These are phyloP conservation scores for human DNA, from an alignment of 2,113 vertebrate species.

Conservation along the genomic window GRCh38 chr5:170319001-170319500, in stretches of 20 bases:
- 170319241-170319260: neutral
- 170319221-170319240: neutral
- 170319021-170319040: neutral
- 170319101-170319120: neutral
- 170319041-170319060: neutral
- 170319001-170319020: neutral
- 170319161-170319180: neutral
- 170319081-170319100: neutral
- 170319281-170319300: neutral
- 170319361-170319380: neutral
- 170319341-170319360: neutral
- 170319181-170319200: neutral
- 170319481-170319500: neutral
- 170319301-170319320: neutral
- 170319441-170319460: neutral
- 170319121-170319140: neutral
- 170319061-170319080: neutral
- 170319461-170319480: neutral
- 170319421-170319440: neutral
- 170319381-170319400: neutral
- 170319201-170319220: neutral
- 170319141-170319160: neutral
- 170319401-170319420: neutral
- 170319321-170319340: neutral
- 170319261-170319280: neutral